Base-by-base conservation (phyloP, 2,113 vertebrate species). In the Platichthys stellatus region DNA sequence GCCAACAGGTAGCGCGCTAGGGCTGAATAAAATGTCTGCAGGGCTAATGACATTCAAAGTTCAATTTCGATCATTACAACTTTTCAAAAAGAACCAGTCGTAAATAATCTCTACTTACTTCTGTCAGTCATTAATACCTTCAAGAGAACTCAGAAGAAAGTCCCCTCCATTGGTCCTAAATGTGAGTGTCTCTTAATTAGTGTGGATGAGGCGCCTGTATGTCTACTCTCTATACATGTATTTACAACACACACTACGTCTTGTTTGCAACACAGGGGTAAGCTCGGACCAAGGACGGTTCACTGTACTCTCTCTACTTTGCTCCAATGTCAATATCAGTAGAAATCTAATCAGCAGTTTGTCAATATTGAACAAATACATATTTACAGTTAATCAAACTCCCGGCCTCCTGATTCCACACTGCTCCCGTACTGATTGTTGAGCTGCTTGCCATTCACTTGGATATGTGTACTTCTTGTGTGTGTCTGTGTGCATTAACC, bases 141-240 rank as follows among this genome's bases (percentile, higher is more conserved):
- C 49, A 69, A 66, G 71, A 51, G 79, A 77, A 69, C 51, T 69
- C 63, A 64, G 63, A 80, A 69, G 63, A 54, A 74, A 56, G 35
- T 15, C 75, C 58, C 63, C 31, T 74, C 59, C 18, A 35, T 66
- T 66, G 11, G 61, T 74, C 60, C 81, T 61, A 63, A 13, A 64
- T 77, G 69, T 64, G 66, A 72, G 67, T 65, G 62, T 76, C 75
- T 79, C 73, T 78, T 81, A 81, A 85, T 84, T 74, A 79, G 81
- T 80, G 31, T 83, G 72, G 63, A 91, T 89, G 90, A 88, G 71
- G 81, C 67, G 80, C 78, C 86, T 86, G 83, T 64, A 82, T 77
- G 86, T 91, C 90, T 92, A 90, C 91, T 86, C 66, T 89, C 91
- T 93, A 93, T 92, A 93, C 91, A 93, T 65, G 62, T 93, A 93